phyloP scores from a whole-genome alignment of 1,140 invertebrate genomes.

The Heliconius hewitsoni region DNA sequence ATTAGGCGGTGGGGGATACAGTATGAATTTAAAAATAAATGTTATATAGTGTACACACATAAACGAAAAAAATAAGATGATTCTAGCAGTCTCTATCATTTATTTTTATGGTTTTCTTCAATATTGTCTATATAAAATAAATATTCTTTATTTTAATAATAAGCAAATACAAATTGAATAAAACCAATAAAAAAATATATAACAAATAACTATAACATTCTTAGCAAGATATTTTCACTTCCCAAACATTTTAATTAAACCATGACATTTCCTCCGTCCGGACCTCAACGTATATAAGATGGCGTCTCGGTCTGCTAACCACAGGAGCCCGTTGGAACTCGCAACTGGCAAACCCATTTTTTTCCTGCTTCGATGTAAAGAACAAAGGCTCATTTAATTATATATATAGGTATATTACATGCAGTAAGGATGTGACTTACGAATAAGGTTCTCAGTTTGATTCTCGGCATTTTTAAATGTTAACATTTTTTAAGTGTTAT shows the following conservation, averaged over 20 bases:
- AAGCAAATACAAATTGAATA: too few species aligned
- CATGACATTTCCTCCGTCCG: constrained; percentile 35
- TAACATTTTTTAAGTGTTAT: too few species aligned
- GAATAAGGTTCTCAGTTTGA: too few species aligned
- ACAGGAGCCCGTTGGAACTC: constrained; percentile 7
- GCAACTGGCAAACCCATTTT: constrained; percentile 7
- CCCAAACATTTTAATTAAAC: constrained; percentile 19
- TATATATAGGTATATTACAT: not conserved
- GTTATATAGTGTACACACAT: too few species aligned
- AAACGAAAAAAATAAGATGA: too few species aligned
- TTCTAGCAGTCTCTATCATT: too few species aligned
- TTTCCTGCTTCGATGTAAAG: not conserved
- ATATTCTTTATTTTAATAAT: too few species aligned
- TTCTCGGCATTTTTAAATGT: too few species aligned
- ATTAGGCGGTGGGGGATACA: too few species aligned
- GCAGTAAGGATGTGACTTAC: not conserved
- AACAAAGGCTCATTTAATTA: constrained; percentile 1
- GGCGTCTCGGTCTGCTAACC: constrained; percentile 29
- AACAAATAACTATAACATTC: not conserved
- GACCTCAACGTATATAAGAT: constrained; percentile 24
- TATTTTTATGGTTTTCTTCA: too few species aligned
- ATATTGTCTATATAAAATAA: too few species aligned
- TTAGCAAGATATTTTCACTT: not conserved
- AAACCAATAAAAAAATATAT: not conserved
- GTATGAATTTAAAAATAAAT: too few species aligned